A percentile compares a stretch with the other conserved stretches of the same genome.
Evolutionary conservation across 2,113 vertebrate species (phyloP).

Genomic region (Pelvicachromis taeniatus): DNA sequence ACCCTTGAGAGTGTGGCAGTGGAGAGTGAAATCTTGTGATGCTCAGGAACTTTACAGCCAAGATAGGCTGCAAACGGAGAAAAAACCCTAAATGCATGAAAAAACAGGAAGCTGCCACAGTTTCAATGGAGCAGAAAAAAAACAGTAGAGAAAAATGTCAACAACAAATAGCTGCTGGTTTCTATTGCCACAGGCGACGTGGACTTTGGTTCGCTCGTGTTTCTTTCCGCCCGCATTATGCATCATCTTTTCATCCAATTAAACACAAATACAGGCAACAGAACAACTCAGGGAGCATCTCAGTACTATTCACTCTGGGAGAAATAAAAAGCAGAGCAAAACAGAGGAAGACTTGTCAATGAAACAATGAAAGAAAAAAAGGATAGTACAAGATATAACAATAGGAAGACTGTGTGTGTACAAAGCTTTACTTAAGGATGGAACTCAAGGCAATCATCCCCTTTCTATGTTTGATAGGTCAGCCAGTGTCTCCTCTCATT

Average conservation of each 20-base stretch:
- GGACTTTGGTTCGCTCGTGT: slow-evolving; percentile 57
- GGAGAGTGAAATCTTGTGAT: slow-evolving; percentile 43
- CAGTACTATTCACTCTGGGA: neutral
- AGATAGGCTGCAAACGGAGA: slow-evolving; percentile 8
- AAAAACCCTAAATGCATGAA: slow-evolving; percentile 42
- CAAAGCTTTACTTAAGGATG: slow-evolving; percentile 17
- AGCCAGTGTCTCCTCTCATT: neutral
- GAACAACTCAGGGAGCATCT: slow-evolving; percentile 40
- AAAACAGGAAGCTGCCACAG: slow-evolving; percentile 43
- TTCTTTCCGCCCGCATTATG: slow-evolving; percentile 54
- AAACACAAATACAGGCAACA: slow-evolving; percentile 51
- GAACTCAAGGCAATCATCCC: slow-evolving; percentile 3
- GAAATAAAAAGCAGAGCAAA: neutral
- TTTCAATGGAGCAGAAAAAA: slow-evolving; percentile 64
- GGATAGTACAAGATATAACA: neutral
- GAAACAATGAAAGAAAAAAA: neutral
- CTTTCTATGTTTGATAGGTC: neutral
- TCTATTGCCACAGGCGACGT: slow-evolving; percentile 52
- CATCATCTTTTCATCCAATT: slow-evolving; percentile 71
- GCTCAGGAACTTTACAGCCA: slow-evolving; percentile 32
- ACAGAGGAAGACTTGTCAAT: neutral
- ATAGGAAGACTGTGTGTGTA: neutral
- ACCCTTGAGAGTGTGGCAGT: slow-evolving; percentile 15
- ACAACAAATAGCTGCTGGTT: slow-evolving; percentile 70
- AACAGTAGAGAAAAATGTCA: slow-evolving; percentile 60